phyloP scores from a whole-genome alignment of 2,888 invertebrate genomes.

The Sericinus montela region DNA sequence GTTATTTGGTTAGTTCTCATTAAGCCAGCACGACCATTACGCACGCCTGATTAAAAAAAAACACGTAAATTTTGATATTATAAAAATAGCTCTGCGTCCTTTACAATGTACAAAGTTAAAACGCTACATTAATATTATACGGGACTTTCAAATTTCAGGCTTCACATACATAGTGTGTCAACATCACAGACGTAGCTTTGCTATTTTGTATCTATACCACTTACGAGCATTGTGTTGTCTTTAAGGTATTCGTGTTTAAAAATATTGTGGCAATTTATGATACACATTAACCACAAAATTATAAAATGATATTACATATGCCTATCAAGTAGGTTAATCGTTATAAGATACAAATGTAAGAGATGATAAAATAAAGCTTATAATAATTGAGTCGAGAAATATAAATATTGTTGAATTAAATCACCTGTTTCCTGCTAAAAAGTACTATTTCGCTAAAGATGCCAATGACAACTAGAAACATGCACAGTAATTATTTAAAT shows the following conservation, averaged over 20 bases:
- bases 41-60: conserved; percentile 42
- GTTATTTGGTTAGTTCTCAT: conserved; percentile 38
- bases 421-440: too few species aligned
- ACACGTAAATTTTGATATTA: conserved; percentile 50
- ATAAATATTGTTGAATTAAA: too few species aligned
- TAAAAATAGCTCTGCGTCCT: conserved; percentile 61
- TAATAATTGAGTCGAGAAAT: neutral
- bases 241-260: neutral
- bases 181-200: conserved; percentile 19
- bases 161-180: neutral
- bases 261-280: too few species aligned
- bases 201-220: neutral
- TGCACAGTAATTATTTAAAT: too few species aligned
- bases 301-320: too few species aligned
- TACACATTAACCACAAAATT: too few species aligned
- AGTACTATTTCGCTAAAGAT: too few species aligned
- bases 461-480: too few species aligned
- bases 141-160: conserved; percentile 10
- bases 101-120: conserved; percentile 35
- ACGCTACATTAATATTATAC: conserved; percentile 20
- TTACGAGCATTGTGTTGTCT: neutral
- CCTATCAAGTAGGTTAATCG: neutral
- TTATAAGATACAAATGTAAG: too few species aligned
- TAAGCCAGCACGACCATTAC: conserved; percentile 34
- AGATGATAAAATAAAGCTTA: too few species aligned